Evolutionary conservation across 2,113 vertebrate genomes (phyloP), one percentile per base, ranked within the genome.

Genomic region (Limnothrissa miodon): DNA sequence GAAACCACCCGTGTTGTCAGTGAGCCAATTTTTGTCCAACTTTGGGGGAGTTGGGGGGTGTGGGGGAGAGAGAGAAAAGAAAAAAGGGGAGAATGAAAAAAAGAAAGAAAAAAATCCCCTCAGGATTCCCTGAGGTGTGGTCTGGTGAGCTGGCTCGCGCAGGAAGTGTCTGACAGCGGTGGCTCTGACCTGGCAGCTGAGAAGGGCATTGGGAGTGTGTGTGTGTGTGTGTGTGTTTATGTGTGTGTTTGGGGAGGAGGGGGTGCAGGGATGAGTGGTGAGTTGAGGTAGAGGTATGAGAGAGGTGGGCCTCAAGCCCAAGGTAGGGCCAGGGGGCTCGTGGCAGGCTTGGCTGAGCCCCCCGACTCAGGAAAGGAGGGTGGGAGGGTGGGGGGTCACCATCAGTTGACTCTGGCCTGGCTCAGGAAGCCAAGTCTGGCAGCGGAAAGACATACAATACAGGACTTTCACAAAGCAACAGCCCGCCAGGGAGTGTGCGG

Each of bases 401-500:
- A 5, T 90, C 87, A 80, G 90, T 92, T 93, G 95, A 94, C 94
- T 94, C 93, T 90, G 91, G 92, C 94, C 93, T 90, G 85, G 92
- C 90, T 91, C 95, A 95, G 96, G 95, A 97, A 97, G 93, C 90
- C 89, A 88, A 91, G 93, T 96, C 93, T 95, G 95, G 95, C 95
- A 94, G 94, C 96, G 95, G 95, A 96, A 97, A 97, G 95, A 96
- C 96, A 96, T 94, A 96, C 95, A 96, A 96, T 96, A 94, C 95
- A 90, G 90, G 89, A 88, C 89, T 92, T 92, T 93, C 81, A 89
- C 89, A 90, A 90, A 93, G 91, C 88, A 84, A 90, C 90, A 88
- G 87, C 87, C 89, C 81, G 84, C 90, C 89, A 83, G 87, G 89
- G 92, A 93, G 87, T 82, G 84, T 21, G 33, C 56, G 5, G 81